Evolutionary conservation across 2,888 invertebrate species (phyloP).

Genomic region (Sepiola atlantica): DNA sequence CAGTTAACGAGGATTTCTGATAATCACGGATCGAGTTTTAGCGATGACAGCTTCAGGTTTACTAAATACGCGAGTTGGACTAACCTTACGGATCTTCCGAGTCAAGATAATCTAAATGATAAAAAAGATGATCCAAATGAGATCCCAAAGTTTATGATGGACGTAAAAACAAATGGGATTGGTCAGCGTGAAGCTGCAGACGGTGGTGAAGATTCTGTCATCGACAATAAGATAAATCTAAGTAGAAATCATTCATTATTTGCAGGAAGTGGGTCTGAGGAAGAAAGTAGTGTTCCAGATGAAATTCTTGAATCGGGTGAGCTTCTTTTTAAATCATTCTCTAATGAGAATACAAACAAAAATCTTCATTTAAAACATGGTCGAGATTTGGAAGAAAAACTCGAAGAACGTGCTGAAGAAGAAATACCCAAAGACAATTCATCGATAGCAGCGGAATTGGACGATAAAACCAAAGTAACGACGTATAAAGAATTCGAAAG

Average conservation of each 20-base stretch:
- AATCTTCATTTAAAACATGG: background rate
- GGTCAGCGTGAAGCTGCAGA: background rate
- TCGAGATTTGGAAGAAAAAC: background rate
- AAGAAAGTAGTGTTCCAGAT: background rate
- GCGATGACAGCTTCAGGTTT: background rate
- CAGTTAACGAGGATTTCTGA: conserved; percentile 39
- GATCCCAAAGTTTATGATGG: background rate
- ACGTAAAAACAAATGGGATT: background rate
- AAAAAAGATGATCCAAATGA: background rate
- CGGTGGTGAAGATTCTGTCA: background rate
- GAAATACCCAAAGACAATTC: background rate
- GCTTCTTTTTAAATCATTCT: background rate
- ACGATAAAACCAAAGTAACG: background rate
- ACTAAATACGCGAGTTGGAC: background rate
- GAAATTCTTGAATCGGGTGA: background rate
- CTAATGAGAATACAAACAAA: background rate
- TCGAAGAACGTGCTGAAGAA: background rate
- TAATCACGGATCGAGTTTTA: background rate
- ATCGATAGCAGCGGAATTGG: background rate
- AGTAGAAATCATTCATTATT: background rate
- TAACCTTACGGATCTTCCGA: background rate
- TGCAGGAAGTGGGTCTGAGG: background rate
- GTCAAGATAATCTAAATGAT: background rate
- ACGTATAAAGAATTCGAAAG: background rate
- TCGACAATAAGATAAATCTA: background rate